These are phyloP conservation scores for Holothuria leucospilota DNA, from an alignment of 53 echinoderm and acorn worm species.

Conservation along the genomic window DNA sequence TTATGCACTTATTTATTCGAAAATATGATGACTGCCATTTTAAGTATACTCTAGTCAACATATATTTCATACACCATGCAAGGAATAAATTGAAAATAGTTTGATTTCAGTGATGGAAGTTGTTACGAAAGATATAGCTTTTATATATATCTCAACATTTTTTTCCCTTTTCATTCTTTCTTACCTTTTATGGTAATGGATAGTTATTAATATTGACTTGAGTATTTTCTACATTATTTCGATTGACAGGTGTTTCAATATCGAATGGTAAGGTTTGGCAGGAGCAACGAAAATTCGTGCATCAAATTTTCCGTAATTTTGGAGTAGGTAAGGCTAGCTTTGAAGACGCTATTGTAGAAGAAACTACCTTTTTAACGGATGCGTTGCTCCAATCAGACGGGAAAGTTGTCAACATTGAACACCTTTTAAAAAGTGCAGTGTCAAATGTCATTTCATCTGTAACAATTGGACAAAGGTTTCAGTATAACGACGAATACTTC, in stretches of 20 bases:
- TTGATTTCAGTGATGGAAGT: too few relatives aligned
- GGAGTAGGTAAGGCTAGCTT: constrained; percentile 1
- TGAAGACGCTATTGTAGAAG: background rate
- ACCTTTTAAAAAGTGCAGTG: background rate
- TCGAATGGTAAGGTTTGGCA: constrained; percentile 6
- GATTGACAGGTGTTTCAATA: background rate
- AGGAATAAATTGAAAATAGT: too few relatives aligned
- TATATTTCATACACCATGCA: too few relatives aligned
- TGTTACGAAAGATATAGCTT: too few relatives aligned
- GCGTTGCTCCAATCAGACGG: background rate
- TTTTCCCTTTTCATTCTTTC: too few relatives aligned
- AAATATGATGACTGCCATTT: too few relatives aligned
- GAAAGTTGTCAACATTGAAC: background rate
- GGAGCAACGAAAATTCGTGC: constrained; percentile 5
- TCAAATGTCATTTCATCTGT: constrained; percentile 8
- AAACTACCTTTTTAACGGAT: background rate
- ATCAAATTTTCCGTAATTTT: constrained; percentile 5
- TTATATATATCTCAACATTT: too few relatives aligned
- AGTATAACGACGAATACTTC: constrained; percentile 2
- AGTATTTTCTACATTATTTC: background rate
- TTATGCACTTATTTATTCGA: too few relatives aligned
- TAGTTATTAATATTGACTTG: too few relatives aligned
- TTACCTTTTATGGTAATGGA: too few relatives aligned
- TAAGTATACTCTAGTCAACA: too few relatives aligned
- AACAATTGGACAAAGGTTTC: background rate